Conservation (phyloP, 2,113 vertebrate species). For the Orientallactaga bullata region DNA sequence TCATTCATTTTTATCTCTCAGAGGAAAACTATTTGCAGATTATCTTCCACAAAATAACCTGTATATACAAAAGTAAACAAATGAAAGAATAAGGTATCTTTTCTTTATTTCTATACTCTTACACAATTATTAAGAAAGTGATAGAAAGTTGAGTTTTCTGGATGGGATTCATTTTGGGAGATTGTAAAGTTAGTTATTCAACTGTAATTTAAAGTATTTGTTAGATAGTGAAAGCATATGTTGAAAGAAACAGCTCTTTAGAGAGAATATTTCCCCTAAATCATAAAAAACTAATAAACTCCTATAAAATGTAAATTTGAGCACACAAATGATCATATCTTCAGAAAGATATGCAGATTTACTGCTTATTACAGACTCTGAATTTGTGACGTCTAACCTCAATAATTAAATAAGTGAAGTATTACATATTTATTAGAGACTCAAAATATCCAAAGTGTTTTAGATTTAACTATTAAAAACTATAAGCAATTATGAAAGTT, state of each 20-base stretch:
- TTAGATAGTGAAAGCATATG: background rate
- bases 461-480: background rate
- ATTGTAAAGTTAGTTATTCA: constrained; percentile 4
- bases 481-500: background rate
- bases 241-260: background rate
- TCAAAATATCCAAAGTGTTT: background rate
- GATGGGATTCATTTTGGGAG: background rate
- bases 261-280: background rate
- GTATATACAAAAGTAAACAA: background rate
- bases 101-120: background rate
- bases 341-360: background rate
- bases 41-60: background rate
- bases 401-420: background rate
- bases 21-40: background rate
- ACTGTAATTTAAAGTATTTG: background rate
- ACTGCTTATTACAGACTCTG: background rate
- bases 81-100: background rate
- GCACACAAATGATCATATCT: background rate
- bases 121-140: background rate
- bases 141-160: background rate
- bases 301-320: constrained; percentile 38
- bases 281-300: background rate
- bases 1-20: background rate
- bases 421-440: background rate
- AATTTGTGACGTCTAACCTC: background rate